Evolutionary conservation across 2,888 invertebrate genomes (phyloP), one percentile per base, ranked within the genome.

Genomic region (Hydriomena furcata): DNA sequence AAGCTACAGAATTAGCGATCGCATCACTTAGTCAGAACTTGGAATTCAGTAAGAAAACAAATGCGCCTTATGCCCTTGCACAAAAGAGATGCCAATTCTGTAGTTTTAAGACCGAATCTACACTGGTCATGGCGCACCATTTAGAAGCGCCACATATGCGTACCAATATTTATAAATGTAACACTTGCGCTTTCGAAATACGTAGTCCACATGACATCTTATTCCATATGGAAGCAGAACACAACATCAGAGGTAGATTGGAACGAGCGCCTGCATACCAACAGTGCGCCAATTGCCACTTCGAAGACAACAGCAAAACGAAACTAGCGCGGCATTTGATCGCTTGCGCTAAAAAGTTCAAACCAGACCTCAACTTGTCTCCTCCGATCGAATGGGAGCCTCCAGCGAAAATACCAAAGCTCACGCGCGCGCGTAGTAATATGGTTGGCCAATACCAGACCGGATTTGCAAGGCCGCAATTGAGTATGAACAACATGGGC

Each of bases 321-420:
- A 97, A 98, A 84, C 87, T 98, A 65, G 96, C 95, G 0, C 92
- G 97, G 43, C 98, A 99, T 91, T 92, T 96, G 65, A 93, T 96
- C 44, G 96, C 97, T 5, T 99, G 98, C 83, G 93, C 94, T 52
- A 97, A 98, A 80, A 96, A 97, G 78, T 98, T 97, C 84, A 95
- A 96, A 79, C 95, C 97, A 0, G 97, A 97, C 67, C 91, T 94
- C 53, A 98, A 98, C 82, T 88, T 96, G 60, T 94, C 95, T 58
- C 97, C 98, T 1, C 97, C 98, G 1, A 85, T 94, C 1, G 98
- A 98, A 72, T 97, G 97, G 96, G 97, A 98, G 73, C 97, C 97
- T 2, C 98, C 98, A 1, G 98, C 97, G 7, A 97, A 98, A 84
- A 97, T 98, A 84, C 97, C 97, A 51, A 93, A 95, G 82, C 63